Percentiles rank a stretch among this genome's conserved stretches.
Evolutionary conservation across 2,797 vertebrate genomes (phyloP).

Genomic region (Sebastes kiyomatsui): DNA sequence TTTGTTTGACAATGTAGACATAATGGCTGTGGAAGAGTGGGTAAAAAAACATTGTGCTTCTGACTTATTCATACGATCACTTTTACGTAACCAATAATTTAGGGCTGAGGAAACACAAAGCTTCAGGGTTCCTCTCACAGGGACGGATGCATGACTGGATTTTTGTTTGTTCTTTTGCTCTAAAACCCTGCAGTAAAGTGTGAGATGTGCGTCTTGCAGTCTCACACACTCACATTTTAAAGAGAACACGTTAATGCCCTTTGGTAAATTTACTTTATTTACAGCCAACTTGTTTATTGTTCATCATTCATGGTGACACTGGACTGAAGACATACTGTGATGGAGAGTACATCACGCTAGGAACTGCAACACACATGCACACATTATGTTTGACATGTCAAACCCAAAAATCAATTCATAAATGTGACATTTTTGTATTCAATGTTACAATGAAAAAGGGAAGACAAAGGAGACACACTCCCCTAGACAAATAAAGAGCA

Average conservation of each 20-base stretch:
- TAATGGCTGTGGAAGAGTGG: constrained; percentile 32
- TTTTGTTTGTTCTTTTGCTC: constrained; percentile 50
- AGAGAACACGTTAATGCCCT: constrained; percentile 9
- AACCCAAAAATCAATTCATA: no score
- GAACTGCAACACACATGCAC: neutral
- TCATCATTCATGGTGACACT: constrained; percentile 35
- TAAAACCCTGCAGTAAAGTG: constrained; percentile 42
- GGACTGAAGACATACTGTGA: constrained; percentile 17
- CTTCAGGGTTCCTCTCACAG: constrained; percentile 46
- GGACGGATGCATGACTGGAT: constrained; percentile 58
- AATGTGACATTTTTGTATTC: neutral
- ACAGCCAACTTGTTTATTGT: constrained; percentile 55
- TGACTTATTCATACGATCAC: constrained; percentile 53
- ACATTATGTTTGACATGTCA: no score
- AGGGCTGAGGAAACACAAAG: constrained; percentile 60
- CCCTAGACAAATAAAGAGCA: neutral
- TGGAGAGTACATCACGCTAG: neutral
- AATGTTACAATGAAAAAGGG: neutral
- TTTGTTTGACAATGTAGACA: constrained; percentile 56
- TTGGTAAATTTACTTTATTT: constrained; percentile 38
- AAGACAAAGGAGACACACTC: no score
- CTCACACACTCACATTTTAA: neutral
- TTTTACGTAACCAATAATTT: constrained; percentile 65
- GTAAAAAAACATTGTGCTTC: constrained; percentile 25
- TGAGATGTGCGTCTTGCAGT: neutral